phyloP scores from a whole-genome alignment of 2,888 invertebrate species.

The Thelaira solivaga region DNA sequence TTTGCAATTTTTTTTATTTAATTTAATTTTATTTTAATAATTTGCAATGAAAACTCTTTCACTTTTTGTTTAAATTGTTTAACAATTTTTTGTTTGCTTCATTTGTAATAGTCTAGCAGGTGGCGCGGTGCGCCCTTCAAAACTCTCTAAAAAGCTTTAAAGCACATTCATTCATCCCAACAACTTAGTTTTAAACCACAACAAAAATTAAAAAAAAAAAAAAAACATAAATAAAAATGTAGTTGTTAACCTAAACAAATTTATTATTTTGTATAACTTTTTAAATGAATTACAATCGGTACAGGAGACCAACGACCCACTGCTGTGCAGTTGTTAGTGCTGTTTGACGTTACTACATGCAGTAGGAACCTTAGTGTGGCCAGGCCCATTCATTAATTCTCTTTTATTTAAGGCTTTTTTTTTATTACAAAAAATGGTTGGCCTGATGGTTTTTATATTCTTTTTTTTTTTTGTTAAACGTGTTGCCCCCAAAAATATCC shows the following conservation, averaged over 20 bases:
- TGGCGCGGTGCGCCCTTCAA: background rate
- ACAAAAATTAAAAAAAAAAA: background rate
- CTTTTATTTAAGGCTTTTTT: constrained; percentile 13
- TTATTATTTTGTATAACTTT: constrained; percentile 71
- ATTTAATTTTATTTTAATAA: background rate
- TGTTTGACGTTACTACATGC: background rate
- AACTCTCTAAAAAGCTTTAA: background rate
- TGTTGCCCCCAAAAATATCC: constrained; percentile 27
- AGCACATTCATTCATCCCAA: background rate
- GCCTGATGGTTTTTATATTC: background rate
- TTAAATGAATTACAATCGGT: constrained; percentile 59
- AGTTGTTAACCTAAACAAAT: constrained; percentile 75
- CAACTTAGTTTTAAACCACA: constrained; percentile 6
- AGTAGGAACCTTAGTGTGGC: constrained; percentile 17
- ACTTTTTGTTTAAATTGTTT: background rate
- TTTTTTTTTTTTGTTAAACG: constrained; percentile 6
- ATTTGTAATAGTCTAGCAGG: constrained; percentile 8
- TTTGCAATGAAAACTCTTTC: constrained; percentile 9
- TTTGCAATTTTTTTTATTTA: constrained; percentile 13
- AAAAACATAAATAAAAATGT: constrained; percentile 73
- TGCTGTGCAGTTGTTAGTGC: constrained; percentile 57
- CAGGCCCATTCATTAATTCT: constrained; percentile 44
- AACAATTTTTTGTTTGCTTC: background rate
- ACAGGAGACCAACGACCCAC: constrained; percentile 58
- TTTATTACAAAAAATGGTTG: background rate